phyloP scores from a whole-genome alignment of 2,888 invertebrate species.

The Hyposoter dolosus region DNA sequence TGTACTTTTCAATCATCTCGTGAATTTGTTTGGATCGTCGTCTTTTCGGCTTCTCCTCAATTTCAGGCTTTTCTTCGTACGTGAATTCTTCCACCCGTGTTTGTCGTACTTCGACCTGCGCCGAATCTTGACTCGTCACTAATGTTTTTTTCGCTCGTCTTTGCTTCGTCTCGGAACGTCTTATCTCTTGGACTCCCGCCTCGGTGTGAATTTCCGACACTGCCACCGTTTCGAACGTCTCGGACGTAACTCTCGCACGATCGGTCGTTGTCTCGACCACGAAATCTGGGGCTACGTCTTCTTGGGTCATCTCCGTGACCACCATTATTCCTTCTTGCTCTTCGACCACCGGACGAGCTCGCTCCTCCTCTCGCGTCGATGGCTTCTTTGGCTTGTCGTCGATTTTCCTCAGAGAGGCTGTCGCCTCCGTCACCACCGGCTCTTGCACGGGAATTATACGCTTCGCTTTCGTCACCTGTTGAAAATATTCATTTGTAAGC shows the following conservation, averaged over 20 bases:
- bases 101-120: constrained; percentile 73
- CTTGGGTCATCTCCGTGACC: constrained; percentile 80
- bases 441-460: constrained; percentile 87
- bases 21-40: constrained; percentile 86
- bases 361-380: constrained; percentile 83
- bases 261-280: constrained; percentile 76
- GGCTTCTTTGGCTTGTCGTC: constrained; percentile 86
- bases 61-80: constrained; percentile 38
- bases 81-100: constrained; percentile 70
- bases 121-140: constrained; percentile 75
- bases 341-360: constrained; percentile 85
- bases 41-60: constrained; percentile 79
- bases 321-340: constrained; percentile 84
- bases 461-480: constrained; percentile 84
- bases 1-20: constrained; percentile 87
- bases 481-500: constrained; percentile 1
- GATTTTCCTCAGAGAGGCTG: constrained; percentile 88
- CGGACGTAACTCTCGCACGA: constrained; percentile 78
- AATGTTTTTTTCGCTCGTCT: constrained; percentile 80
- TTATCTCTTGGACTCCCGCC: constrained; percentile 86
- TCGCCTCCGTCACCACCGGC: constrained; percentile 87
- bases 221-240: constrained; percentile 86
- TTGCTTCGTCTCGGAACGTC: constrained; percentile 76
- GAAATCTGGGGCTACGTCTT: constrained; percentile 78
- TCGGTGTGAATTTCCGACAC: constrained; percentile 87